Base-by-base conservation (phyloP, 2,888 invertebrate species). In the Antheraea assamensis region DNA sequence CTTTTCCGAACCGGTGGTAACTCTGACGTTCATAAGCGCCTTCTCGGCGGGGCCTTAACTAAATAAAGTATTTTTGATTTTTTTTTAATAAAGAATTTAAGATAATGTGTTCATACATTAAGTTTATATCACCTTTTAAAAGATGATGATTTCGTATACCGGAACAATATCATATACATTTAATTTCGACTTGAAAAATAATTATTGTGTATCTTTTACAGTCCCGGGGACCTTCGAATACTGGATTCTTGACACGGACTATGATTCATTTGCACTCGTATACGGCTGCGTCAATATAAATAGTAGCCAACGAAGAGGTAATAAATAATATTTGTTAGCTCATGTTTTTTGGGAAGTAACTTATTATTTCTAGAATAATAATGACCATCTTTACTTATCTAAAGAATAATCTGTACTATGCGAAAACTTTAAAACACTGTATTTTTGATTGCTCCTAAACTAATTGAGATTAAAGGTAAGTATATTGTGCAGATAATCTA, bases 181-280 rank as follows among this genome's bases (percentile, higher is more conserved):
- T 24, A 58, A 10, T 58, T 24, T 58, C 58, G 17, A 27, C 30
- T 30, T 42, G 1, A 5, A 64, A 64, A 64, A 17, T 64, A 15
- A 64, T 27, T 64, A 17, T 17, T 30, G 15, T 27, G 24, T 30
- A 27, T 61, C 61, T 64, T 64, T 82, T 84, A 76, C 75, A 88
- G 88, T 77, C 5, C 31, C 77, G 8, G 70, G 71, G 68, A 75
- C 81, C 4, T 74, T 80, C 5, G 81, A 85, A 49, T 85, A 86
- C 72, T 86, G 81, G 82, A 80, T 89, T 30, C 78, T 88, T 27
- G 87, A 94, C 70, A 96, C 96, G 0, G 96, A 96, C 83, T 96
- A 96, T 81, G 90, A 90, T 0, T 91, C 92, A 71, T 96, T 95
- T 78, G 90, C 96, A 0, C 92, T 96, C 1, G 95, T 96, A 1